These are phyloP conservation scores for Pseudopipra pipra DNA, from an alignment of 2,113 vertebrate genomes.

Conservation along the genomic window DNA sequence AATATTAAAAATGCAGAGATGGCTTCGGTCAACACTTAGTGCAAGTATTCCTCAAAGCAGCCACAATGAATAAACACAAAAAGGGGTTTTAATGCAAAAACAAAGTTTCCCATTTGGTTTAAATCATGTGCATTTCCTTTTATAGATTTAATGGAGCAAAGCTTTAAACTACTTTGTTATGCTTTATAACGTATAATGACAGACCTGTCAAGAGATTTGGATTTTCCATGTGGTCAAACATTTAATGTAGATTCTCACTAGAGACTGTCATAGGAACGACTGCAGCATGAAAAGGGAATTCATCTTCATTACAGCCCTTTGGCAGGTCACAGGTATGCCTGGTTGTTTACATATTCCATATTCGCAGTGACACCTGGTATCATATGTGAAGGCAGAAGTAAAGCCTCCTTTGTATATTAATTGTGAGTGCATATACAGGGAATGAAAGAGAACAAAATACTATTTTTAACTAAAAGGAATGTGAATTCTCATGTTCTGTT, in stretches of 20 bases:
- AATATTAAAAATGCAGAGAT: slow-evolving; percentile 3
- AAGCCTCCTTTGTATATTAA: neutral
- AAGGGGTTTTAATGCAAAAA: neutral
- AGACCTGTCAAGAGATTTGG: slow-evolving; percentile 46
- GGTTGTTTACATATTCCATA: neutral
- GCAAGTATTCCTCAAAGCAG: slow-evolving; percentile 4
- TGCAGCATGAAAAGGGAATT: slow-evolving; percentile 26
- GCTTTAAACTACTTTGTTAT: slow-evolving; percentile 62
- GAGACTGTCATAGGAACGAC: slow-evolving; percentile 26
- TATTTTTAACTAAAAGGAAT: neutral
- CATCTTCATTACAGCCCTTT: neutral
- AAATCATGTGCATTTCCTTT: slow-evolving; percentile 63
- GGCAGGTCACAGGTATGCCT: slow-evolving; percentile 8
- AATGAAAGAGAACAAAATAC: neutral
- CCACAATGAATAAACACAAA: neutral
- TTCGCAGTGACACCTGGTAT: neutral
- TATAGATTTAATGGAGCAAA: slow-evolving; percentile 53
- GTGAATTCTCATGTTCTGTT: neutral
- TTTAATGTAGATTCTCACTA: slow-evolving; percentile 10
- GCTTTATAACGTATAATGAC: slow-evolving; percentile 46
- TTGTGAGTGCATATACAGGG: neutral
- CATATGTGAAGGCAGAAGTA: neutral
- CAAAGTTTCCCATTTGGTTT: slow-evolving; percentile 57
- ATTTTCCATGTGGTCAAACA: slow-evolving; percentile 51
- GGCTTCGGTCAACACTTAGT: slow-evolving; percentile 18